Conservation (phyloP, 92 coral and sea anemone genomes). For the Heliopora coerulea region DNA sequence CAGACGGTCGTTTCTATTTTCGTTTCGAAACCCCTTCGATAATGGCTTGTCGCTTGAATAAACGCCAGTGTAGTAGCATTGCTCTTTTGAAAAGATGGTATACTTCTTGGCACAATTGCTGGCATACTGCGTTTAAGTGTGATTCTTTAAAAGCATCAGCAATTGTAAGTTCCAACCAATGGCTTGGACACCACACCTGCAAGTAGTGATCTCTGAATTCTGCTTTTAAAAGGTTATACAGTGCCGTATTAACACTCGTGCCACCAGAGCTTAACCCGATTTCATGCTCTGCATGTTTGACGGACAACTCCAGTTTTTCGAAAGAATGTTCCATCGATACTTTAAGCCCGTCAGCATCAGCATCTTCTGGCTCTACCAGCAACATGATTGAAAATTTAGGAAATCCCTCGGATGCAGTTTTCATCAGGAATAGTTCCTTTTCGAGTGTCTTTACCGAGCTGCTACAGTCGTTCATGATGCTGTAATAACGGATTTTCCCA, state of each 20-base stretch:
- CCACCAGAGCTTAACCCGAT: slow-evolving; percentile 13
- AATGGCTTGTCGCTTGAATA: no score
- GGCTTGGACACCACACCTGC: background rate
- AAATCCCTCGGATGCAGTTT: background rate
- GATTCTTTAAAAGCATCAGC: slow-evolving; percentile 2
- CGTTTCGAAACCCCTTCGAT: no score
- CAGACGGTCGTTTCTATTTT: no score
- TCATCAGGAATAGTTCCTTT: slow-evolving; percentile 19
- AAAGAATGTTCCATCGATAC: background rate
- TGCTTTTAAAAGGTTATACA: slow-evolving; percentile 10
- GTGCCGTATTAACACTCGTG: slow-evolving; percentile 9
- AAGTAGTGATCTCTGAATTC: slow-evolving; percentile 23
- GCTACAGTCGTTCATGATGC: slow-evolving; percentile 2
- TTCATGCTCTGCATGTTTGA: background rate
- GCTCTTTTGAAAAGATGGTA: slow-evolving; percentile 20
- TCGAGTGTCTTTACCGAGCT: slow-evolving; percentile 10
- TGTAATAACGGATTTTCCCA: slow-evolving; percentile 8
- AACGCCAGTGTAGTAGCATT: slow-evolving; percentile 3
- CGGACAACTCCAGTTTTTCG: background rate
- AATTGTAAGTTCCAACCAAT: slow-evolving; percentile 13
- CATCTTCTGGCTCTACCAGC: slow-evolving; percentile 6
- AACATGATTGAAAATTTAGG: slow-evolving; percentile 11
- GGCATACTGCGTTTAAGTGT: background rate
- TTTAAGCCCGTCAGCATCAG: slow-evolving; percentile 2
- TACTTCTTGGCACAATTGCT: background rate